phyloP scores from a whole-genome alignment of 92 coral and sea anemone genomes.

The Actinernus sp. region DNA sequence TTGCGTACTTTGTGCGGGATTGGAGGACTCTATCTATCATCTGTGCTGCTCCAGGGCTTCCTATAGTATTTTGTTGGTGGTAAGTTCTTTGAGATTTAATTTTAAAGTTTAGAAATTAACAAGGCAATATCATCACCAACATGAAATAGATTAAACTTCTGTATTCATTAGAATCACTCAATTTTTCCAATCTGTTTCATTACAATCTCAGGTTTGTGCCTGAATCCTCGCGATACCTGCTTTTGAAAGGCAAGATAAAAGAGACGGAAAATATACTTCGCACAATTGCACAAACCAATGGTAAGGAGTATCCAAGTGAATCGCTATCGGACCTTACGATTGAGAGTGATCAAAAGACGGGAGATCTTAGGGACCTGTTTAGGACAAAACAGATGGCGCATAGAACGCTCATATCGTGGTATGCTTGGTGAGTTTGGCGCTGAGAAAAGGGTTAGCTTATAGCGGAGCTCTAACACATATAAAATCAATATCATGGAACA shows the following conservation, averaged over 20 bases:
- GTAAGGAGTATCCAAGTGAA: slow-evolving; percentile 52
- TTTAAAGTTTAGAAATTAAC: too few species aligned
- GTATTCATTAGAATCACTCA: too few species aligned
- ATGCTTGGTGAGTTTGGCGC: slow-evolving; percentile 47
- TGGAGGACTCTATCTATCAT: slow-evolving; percentile 83
- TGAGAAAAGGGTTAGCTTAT: too few species aligned
- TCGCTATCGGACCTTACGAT: slow-evolving; percentile 36
- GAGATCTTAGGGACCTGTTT: slow-evolving; percentile 65
- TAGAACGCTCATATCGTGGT: slow-evolving; percentile 65
- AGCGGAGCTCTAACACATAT: too few species aligned
- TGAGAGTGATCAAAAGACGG: slow-evolving; percentile 45
- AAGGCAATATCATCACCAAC: too few species aligned
- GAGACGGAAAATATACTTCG: slow-evolving; percentile 63
- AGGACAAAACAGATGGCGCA: slow-evolving; percentile 57
- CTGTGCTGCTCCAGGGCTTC: slow-evolving; percentile 71
- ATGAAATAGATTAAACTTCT: too few species aligned
- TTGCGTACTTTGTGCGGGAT: slow-evolving; percentile 78
- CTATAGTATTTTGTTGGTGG: slow-evolving; percentile 75
- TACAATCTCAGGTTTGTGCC: slow-evolving; percentile 47
- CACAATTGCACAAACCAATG: too few species aligned
- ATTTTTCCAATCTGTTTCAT: too few species aligned
- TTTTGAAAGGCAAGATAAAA: slow-evolving; percentile 52
- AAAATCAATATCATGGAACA: too few species aligned
- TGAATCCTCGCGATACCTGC: slow-evolving; percentile 59
- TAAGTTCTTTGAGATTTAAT: too few species aligned